phyloP scores from a whole-genome alignment of 2,797 vertebrate species.

The Rhinichthys osculus region DNA sequence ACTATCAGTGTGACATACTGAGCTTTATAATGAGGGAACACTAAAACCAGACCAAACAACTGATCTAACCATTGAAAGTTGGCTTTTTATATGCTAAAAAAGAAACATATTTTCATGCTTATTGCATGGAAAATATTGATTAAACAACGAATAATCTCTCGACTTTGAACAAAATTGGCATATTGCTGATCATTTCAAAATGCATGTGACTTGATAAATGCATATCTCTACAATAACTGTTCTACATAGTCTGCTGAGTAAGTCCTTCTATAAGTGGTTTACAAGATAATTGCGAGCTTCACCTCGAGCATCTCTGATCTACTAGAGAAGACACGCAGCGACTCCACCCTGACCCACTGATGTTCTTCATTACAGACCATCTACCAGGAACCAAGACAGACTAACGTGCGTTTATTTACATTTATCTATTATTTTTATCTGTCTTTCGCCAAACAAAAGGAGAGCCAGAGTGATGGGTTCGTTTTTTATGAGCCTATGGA shows the following conservation, averaged over 20 bases:
- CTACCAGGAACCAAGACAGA: background rate
- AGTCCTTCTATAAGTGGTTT: background rate
- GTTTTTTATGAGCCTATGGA: slow-evolving; percentile 19
- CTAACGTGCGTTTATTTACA: background rate
- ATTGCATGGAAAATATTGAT: background rate
- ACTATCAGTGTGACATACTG: background rate
- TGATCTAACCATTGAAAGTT: background rate
- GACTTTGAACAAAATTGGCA: background rate
- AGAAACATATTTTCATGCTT: background rate
- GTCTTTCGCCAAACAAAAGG: background rate
- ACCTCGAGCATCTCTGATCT: slow-evolving; percentile 55
- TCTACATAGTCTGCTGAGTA: background rate
- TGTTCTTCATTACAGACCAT: slow-evolving; percentile 52
- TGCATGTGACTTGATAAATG: background rate
- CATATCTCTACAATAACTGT: background rate
- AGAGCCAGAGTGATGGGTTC: background rate
- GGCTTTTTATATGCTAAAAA: background rate
- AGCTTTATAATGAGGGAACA: background rate
- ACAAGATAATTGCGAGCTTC: background rate
- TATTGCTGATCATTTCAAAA: background rate
- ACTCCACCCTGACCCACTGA: slow-evolving; percentile 73
- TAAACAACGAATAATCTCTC: background rate
- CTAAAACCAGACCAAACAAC: background rate
- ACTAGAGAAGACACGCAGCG: slow-evolving; percentile 53
- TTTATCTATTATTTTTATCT: slow-evolving; percentile 5